Conservation (phyloP, 2,797 vertebrate genomes). For the Anabacerthia variegaticeps region DNA sequence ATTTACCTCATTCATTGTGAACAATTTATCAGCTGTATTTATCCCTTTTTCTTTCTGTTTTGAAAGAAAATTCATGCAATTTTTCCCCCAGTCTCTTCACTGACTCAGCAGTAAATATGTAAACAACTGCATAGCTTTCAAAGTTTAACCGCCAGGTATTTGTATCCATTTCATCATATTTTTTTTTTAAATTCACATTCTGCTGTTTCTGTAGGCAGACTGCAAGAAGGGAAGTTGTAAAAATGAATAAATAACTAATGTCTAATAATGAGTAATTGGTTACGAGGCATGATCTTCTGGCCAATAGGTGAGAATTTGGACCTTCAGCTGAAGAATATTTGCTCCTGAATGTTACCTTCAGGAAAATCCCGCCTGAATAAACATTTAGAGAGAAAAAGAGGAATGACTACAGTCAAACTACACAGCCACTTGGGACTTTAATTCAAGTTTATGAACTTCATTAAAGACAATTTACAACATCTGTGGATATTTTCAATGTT, state of each 20-base stretch:
- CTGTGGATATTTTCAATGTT: not conserved
- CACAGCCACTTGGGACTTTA: conserved; percentile 27
- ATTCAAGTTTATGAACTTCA: conserved; percentile 56
- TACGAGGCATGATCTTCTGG: not conserved
- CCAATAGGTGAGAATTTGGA: not conserved
- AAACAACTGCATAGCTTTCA: not conserved
- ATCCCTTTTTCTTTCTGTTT: not conserved
- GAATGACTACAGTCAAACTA: conserved; percentile 24
- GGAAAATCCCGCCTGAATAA: not conserved
- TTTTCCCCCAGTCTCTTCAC: not conserved
- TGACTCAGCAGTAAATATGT: not conserved
- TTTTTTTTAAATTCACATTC: not conserved
- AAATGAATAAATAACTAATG: not conserved
- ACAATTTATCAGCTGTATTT: not conserved
- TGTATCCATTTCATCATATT: not conserved
- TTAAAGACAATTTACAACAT: conserved; percentile 49
- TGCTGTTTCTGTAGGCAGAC: not conserved
- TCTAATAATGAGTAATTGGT: not conserved
- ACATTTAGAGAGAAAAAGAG: not conserved
- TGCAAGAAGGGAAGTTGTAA: not conserved
- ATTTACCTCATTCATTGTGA: not conserved
- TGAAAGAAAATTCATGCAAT: not conserved
- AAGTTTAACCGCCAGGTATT: not conserved
- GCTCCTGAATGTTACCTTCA: not conserved
- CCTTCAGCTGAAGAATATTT: not conserved